A percentile compares a stretch with the other conserved stretches of the same genome.
Conservation (phyloP, 2,888 invertebrate genomes). For the Tetragonula carbonaria region DNA sequence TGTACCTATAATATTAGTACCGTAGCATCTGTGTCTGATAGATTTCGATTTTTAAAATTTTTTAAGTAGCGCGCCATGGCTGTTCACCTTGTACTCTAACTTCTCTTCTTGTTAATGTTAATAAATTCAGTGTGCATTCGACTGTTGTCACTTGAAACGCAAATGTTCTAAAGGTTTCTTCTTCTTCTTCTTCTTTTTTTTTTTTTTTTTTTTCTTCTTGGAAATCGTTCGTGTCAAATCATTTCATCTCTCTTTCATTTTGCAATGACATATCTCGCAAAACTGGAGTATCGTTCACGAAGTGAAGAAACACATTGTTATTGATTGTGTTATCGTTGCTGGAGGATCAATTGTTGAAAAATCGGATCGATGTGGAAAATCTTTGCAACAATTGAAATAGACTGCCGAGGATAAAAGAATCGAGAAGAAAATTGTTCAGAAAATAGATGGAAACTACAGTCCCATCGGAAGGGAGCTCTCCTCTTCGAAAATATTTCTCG, state of each 20-base stretch:
- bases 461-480: too few species aligned
- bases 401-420: too few species aligned
- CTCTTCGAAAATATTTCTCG: too few species aligned
- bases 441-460: too few species aligned
- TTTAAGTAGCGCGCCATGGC: neutral
- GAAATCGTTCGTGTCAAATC: neutral
- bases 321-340: neutral
- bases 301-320: neutral
- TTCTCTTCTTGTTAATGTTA: constrained; percentile 19
- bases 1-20: too few species aligned
- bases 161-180: constrained; percentile 11
- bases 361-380: too few species aligned
- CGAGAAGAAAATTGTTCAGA: too few species aligned
- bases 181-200: too few species aligned
- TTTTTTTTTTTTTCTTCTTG: neutral
- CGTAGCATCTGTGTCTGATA: neutral
- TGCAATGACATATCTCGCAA: neutral
- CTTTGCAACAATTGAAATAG: too few species aligned
- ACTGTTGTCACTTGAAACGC: constrained; percentile 21
- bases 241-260: neutral
- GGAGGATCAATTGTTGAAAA: neutral
- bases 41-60: neutral
- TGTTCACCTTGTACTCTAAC: neutral
- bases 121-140: constrained; percentile 42
- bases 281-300: neutral